Conservation (phyloP, 2,113 vertebrate species). For the Pedionomus torquatus region DNA sequence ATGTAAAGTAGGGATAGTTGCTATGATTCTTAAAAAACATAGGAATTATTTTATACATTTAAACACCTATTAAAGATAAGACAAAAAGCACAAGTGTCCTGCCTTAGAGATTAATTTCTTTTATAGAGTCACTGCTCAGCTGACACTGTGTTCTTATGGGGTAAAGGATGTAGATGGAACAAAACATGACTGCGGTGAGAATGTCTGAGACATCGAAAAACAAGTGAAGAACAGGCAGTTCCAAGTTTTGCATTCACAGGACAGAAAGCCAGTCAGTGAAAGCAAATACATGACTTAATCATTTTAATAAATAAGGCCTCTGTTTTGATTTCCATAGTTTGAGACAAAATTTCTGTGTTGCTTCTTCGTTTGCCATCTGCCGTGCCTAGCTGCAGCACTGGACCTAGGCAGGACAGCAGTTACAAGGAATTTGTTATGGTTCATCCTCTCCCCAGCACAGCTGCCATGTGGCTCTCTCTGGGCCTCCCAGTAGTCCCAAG, state of each 20-base stretch:
- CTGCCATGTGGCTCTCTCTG: not conserved
- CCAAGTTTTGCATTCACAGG: not conserved
- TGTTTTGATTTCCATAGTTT: not conserved
- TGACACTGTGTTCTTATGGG: not conserved
- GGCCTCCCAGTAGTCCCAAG: fast-evolving
- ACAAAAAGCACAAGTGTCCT: not conserved
- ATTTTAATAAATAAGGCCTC: constrained; percentile 36
- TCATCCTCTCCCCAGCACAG: not conserved
- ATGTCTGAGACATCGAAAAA: not conserved
- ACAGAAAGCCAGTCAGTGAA: not conserved
- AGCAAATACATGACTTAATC: constrained; percentile 39
- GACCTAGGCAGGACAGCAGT: not conserved
- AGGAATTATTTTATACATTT: not conserved
- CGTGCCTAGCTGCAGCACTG: not conserved
- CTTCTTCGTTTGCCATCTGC: not conserved
- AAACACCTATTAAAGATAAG: not conserved
- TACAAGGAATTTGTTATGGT: fast-evolving
- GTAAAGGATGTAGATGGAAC: not conserved
- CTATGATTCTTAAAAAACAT: not conserved
- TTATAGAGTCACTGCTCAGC: not conserved
- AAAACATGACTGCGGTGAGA: constrained; percentile 23
- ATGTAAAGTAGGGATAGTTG: not conserved
- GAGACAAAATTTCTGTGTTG: not conserved
- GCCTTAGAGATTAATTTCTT: not conserved
- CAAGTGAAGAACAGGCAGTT: constrained; percentile 41